Evolutionary conservation across 2,113 vertebrate species (phyloP).

Genomic region (Sinocyclocheilus maitianheensis): DNA sequence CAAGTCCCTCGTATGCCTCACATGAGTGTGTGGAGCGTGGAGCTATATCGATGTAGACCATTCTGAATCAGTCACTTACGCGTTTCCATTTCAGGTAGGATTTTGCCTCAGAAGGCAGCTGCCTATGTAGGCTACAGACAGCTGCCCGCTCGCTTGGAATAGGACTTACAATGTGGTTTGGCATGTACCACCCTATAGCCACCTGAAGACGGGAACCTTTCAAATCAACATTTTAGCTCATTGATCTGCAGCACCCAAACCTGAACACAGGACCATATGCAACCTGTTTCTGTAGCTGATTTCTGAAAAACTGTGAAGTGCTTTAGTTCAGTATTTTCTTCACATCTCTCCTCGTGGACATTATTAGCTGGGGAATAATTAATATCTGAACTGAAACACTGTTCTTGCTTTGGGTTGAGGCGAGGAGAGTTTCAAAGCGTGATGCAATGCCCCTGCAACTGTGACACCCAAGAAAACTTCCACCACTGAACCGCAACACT

Average conservation of each 20-base stretch:
- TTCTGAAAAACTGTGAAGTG: conserved; percentile 4
- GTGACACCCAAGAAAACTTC: conserved; percentile 9
- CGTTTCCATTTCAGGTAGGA: neutral
- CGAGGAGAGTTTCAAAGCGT: conserved; percentile 47
- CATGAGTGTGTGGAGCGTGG: neutral
- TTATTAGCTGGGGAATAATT: conserved; percentile 44
- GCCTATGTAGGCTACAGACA: neutral
- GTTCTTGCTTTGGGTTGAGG: conserved; percentile 51
- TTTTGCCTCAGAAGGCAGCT: neutral
- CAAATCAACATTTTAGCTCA: neutral
- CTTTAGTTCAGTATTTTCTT: conserved; percentile 13
- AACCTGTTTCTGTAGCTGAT: neutral
- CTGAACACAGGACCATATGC: neutral
- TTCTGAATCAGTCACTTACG: neutral
- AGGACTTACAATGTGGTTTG: neutral
- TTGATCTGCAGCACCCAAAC: neutral
- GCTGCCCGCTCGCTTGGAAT: neutral
- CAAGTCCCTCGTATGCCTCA: neutral
- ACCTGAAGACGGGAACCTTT: neutral
- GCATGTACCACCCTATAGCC: neutral
- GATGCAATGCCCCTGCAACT: conserved; percentile 55
- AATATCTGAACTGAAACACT: conserved; percentile 44
- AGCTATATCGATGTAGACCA: neutral
- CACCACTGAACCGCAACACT: conserved; percentile 2
- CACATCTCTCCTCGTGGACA: conserved; percentile 27